Evolutionary conservation across 2,888 invertebrate genomes (phyloP).

Genomic region (Cryptus viduatorius): DNA sequence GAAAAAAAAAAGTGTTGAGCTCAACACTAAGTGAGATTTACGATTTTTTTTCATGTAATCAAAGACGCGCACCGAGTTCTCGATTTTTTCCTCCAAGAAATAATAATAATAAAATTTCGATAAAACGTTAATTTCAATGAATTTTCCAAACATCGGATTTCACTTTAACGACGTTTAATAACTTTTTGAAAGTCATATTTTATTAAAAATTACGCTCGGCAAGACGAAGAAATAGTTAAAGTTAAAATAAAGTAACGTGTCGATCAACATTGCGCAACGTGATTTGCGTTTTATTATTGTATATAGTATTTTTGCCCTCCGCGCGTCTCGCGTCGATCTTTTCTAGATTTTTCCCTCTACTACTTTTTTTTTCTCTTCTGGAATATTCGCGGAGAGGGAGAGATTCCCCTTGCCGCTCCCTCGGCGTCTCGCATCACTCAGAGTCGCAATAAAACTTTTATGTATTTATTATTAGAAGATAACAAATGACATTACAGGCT

Average conservation of each 20-base stretch:
- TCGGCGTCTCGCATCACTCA: slow-evolving; percentile 59
- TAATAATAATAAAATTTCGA: neutral
- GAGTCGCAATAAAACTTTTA: slow-evolving; percentile 79
- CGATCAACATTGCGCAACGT: slow-evolving; percentile 82
- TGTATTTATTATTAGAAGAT: slow-evolving; percentile 81
- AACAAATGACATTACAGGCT: slow-evolving; percentile 78
- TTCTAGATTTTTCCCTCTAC: slow-evolving; percentile 18
- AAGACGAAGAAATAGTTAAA: slow-evolving; percentile 34
- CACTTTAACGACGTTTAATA: slow-evolving; percentile 80
- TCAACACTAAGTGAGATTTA: slow-evolving; percentile 25
- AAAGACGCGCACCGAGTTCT: neutral
- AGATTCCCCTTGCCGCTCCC: slow-evolving; percentile 1
- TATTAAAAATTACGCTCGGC: slow-evolving; percentile 76
- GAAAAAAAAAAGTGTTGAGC: slow-evolving; percentile 20
- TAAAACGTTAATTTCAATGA: slow-evolving; percentile 69
- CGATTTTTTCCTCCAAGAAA: neutral
- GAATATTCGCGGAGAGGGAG: neutral
- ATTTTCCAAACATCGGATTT: slow-evolving; percentile 80
- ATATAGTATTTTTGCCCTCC: slow-evolving; percentile 66
- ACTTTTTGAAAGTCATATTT: slow-evolving; percentile 82
- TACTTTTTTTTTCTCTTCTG: neutral
- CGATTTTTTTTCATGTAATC: slow-evolving; percentile 28
- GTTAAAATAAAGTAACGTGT: slow-evolving; percentile 72
- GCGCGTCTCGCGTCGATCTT: slow-evolving; percentile 25
- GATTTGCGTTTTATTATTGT: slow-evolving; percentile 83